These are phyloP conservation scores for Pinna nobilis DNA, from an alignment of 1,140 invertebrate species.

Conservation along the genomic window DNA sequence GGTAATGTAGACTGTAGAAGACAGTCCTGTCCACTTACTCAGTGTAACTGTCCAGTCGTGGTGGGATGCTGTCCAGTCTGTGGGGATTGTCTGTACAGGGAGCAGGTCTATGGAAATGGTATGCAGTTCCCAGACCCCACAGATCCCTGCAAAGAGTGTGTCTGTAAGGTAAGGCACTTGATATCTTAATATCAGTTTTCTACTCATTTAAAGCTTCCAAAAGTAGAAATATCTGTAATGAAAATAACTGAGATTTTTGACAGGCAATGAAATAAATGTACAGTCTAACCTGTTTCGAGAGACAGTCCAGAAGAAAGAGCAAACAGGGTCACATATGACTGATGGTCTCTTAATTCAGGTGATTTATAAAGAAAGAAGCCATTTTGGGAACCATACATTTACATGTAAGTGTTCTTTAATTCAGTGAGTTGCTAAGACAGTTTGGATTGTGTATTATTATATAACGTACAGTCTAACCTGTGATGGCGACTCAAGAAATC, in stretches of 20 bases:
- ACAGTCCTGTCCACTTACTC: constrained; percentile 34
- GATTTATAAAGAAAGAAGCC: no score
- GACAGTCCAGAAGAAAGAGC: constrained; percentile 37
- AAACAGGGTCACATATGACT: constrained; percentile 50
- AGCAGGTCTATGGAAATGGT: constrained; percentile 38
- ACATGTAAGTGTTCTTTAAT: no score
- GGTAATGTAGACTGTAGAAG: constrained; percentile 52
- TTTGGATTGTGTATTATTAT: no score
- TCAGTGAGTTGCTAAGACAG: no score
- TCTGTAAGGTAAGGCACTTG: constrained; percentile 49
- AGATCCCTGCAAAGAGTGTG: constrained; percentile 52
- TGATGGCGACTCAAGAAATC: no score
- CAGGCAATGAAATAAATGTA: constrained; percentile 30
- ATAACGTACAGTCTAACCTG: no score
- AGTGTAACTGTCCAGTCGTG: constrained; percentile 56
- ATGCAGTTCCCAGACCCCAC: constrained; percentile 42
- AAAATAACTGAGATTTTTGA: constrained; percentile 38
- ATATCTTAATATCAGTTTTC: no score
- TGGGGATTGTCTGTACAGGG: constrained; percentile 34
- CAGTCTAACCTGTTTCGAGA: constrained; percentile 29
- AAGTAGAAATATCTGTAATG: constrained; percentile 4
- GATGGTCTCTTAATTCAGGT: constrained; percentile 42
- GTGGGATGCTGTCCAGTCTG: constrained; percentile 61
- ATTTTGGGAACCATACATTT: no score
- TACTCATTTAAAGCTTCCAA: no score